Conservation (phyloP, 2,797 vertebrate species). For the Botia almorhae region DNA sequence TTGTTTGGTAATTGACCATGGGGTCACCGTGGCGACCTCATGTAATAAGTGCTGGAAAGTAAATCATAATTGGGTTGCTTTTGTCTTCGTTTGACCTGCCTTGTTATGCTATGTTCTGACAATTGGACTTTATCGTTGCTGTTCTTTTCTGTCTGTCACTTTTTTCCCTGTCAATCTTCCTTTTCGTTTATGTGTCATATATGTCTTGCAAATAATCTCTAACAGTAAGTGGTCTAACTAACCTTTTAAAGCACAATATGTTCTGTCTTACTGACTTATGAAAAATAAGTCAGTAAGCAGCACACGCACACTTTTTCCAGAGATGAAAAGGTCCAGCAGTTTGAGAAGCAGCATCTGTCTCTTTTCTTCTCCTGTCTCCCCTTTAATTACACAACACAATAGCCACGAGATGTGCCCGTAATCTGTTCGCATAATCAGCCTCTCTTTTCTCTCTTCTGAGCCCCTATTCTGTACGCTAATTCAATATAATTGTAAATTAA, state of each 20-base stretch:
- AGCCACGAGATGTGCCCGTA: slow-evolving; percentile 79
- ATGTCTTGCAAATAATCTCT: no score
- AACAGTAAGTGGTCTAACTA: no score
- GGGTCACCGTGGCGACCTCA: slow-evolving; percentile 61
- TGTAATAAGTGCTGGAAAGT: slow-evolving; percentile 62
- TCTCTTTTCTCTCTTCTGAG: slow-evolving; percentile 47
- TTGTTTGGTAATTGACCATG: slow-evolving; percentile 50
- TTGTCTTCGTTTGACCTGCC: slow-evolving; percentile 52
- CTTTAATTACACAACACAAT: slow-evolving; percentile 85
- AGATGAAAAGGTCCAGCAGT: slow-evolving; percentile 65
- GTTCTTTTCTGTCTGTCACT: background rate
- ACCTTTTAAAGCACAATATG: no score
- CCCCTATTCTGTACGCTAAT: slow-evolving; percentile 76
- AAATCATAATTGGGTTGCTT: slow-evolving; percentile 50
- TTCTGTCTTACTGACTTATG: no score
- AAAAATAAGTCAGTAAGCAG: no score
- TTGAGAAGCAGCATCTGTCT: slow-evolving; percentile 78
- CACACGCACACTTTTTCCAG: slow-evolving; percentile 64
- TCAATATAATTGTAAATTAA: slow-evolving; percentile 88
- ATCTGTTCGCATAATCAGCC: slow-evolving; percentile 78
- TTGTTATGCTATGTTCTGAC: slow-evolving; percentile 31
- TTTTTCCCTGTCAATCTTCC: slow-evolving; percentile 22
- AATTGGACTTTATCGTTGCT: background rate
- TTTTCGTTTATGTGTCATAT: background rate
- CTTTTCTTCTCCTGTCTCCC: slow-evolving; percentile 73